Evolutionary conservation across 2,113 vertebrate species (phyloP), one percentile per base, ranked within the genome.

Genomic region (Eolophus roseicapilla): DNA sequence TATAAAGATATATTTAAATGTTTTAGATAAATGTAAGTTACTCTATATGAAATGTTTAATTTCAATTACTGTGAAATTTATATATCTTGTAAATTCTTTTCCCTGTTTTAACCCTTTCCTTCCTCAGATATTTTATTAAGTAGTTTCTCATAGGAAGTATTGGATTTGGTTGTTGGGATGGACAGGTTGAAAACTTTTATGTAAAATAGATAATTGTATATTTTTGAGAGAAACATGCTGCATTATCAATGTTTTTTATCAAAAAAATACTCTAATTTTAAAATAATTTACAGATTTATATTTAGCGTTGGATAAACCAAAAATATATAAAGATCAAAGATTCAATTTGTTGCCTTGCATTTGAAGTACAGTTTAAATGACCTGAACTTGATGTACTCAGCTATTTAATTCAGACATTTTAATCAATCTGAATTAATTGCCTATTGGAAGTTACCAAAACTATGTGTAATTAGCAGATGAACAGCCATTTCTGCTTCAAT

Each of bases 1-100:
- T 98, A 98, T 98, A 98, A 98, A 98, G 97, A 97, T 97, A 98
- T 98, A 98, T 98, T 98, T 98, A 98, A 97, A 92, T 98, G 97
- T 98, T 98, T 98, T 98, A 97, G 97, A 97, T 97, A 97, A 97
- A 98, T 97, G 95, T 98, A 98, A 97, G 95, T 97, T 98, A 97
- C 97, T 98, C 97, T 97, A 96, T 98, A 97, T 97, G 94, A 98
- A 97, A 97, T 96, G 97, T 98, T 97, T 98, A 97, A 98, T 96
- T 97, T 97, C 97, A 97, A 75, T 98, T 98, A 98, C 98, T 98
- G 98, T 98, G 98, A 98, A 98, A 98, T 98, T 97, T 98, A 92
- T 44, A 0, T 93, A 87, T 97, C 93, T 95, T 96, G 97, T 98
- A 97, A 97, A 96, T 96, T 85, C 95, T 97, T 95, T 96, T 86